Percentiles rank a stretch among this genome's conserved stretches.
phyloP scores from a whole-genome alignment of 2,797 vertebrate genomes.

The Merluccius polli region DNA sequence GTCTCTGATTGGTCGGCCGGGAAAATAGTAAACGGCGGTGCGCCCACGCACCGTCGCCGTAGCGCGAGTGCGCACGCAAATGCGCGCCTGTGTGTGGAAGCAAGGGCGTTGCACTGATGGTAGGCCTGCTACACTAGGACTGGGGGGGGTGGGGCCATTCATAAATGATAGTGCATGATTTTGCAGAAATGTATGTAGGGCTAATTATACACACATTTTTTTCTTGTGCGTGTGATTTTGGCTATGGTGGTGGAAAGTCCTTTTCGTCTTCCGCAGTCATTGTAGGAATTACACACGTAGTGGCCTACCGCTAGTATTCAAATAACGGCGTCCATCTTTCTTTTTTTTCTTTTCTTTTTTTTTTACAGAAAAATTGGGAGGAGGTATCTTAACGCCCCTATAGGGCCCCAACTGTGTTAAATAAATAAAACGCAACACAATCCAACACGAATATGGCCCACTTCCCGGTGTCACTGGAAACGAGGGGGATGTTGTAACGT shows the following conservation, averaged over 20 bases:
- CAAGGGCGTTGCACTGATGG: constrained; percentile 44
- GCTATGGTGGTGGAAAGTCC: constrained; percentile 17
- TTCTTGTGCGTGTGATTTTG: constrained; percentile 8
- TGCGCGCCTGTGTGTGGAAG: constrained; percentile 35
- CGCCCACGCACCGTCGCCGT: constrained; percentile 57
- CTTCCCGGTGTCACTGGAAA: not conserved
- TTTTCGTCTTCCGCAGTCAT: constrained; percentile 38
- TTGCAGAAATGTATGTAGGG: constrained; percentile 38
- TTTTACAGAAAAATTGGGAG: constrained; percentile 47
- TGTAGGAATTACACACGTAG: constrained; percentile 67
- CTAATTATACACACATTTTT: constrained; percentile 19
- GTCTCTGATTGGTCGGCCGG: constrained; percentile 67
- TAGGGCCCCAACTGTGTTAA: no score
- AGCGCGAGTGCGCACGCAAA: constrained; percentile 45
- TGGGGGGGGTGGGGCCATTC: constrained; percentile 59
- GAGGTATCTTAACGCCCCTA: constrained; percentile 35
- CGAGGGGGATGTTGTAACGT: constrained; percentile 9
- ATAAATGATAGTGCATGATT: constrained; percentile 55
- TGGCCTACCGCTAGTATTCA: constrained; percentile 33
- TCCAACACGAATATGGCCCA: constrained; percentile 39
- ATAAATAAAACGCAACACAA: no score
- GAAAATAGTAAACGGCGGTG: constrained; percentile 69
- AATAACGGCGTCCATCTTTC: constrained; percentile 70
- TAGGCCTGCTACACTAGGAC: constrained; percentile 42
- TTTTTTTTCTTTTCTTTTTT: no score